These are phyloP conservation scores for Lycopodina hypogea DNA, from an alignment of 37 sponge, comb jelly and placozoan genomes.

Conservation along the genomic window DNA sequence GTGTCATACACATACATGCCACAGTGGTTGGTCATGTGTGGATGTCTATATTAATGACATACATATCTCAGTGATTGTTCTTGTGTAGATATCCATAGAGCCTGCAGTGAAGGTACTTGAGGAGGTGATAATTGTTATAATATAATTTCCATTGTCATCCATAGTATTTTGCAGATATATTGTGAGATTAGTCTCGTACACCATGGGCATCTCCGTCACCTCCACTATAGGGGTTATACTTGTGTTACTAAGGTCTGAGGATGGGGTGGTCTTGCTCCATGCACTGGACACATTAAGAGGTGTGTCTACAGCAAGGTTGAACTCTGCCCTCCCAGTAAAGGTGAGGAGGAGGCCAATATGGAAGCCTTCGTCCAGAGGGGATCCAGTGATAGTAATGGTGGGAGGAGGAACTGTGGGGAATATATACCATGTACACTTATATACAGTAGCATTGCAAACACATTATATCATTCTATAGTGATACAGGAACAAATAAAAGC, in stretches of 20 bases:
- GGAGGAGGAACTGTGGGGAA: conserved; percentile 2
- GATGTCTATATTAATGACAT: background rate
- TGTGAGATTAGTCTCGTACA: background rate
- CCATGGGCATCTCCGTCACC: background rate
- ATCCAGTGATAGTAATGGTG: background rate
- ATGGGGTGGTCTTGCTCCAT: background rate
- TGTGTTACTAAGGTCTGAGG: background rate
- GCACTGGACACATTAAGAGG: background rate
- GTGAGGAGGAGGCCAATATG: conserved; percentile 12
- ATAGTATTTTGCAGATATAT: background rate
- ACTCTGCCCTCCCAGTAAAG: background rate
- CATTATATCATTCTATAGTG: too few species aligned
- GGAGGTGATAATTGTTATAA: background rate
- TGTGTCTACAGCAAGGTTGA: conserved; percentile 19
- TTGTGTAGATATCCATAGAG: background rate
- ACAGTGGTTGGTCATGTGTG: too few species aligned
- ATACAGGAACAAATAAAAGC: too few species aligned
- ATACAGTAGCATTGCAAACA: too few species aligned
- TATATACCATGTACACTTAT: too few species aligned
- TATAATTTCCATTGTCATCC: background rate
- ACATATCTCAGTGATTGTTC: background rate
- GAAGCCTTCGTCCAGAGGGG: conserved; percentile 15
- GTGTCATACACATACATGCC: too few species aligned
- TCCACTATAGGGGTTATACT: background rate
- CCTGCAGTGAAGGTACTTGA: background rate